phyloP scores from a whole-genome alignment of 1,140 invertebrate species.

The Parasteatoda tepidariorum region DNA sequence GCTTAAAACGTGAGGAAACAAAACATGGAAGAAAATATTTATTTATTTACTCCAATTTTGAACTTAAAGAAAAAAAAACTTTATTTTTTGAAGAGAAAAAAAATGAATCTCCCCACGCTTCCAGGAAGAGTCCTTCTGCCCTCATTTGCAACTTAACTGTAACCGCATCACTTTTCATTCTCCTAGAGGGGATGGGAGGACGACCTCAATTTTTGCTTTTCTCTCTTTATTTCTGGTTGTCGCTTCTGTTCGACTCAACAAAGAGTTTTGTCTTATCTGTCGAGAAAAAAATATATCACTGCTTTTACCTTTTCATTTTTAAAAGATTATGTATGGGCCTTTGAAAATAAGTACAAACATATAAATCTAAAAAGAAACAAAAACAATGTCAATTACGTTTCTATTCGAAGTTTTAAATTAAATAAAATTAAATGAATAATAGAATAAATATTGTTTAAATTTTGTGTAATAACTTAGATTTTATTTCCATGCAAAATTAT shows the following conservation, averaged over 20 bases:
- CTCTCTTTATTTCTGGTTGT: not conserved
- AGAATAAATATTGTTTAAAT: too few species aligned
- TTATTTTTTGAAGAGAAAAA: constrained; percentile 20
- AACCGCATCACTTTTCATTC: constrained; percentile 32
- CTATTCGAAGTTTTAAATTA: too few species aligned
- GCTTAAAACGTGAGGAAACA: too few species aligned
- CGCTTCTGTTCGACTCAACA: not conserved
- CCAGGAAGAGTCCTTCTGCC: constrained; percentile 34
- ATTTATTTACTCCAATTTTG: constrained; percentile 48
- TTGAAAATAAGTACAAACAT: too few species aligned
- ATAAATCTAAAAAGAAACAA: too few species aligned
- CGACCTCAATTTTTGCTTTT: constrained; percentile 34
- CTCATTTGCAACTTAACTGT: constrained; percentile 50
- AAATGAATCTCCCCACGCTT: constrained; percentile 12
- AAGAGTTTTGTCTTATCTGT: constrained; percentile 14
- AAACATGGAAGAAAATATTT: constrained; percentile 8
- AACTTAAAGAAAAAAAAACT: not conserved
- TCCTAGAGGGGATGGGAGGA: not conserved
- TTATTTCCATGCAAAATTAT: too few species aligned
- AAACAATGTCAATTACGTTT: too few species aligned
- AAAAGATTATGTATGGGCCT: too few species aligned
- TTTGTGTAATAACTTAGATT: too few species aligned
- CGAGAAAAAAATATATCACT: too few species aligned
- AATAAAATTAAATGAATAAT: too few species aligned
- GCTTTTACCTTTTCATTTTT: too few species aligned